A percentile compares a stretch with the other conserved stretches of the same genome.
phyloP scores from a whole-genome alignment of 1,140 invertebrate genomes.

The Drosophila nebulosa region DNA sequence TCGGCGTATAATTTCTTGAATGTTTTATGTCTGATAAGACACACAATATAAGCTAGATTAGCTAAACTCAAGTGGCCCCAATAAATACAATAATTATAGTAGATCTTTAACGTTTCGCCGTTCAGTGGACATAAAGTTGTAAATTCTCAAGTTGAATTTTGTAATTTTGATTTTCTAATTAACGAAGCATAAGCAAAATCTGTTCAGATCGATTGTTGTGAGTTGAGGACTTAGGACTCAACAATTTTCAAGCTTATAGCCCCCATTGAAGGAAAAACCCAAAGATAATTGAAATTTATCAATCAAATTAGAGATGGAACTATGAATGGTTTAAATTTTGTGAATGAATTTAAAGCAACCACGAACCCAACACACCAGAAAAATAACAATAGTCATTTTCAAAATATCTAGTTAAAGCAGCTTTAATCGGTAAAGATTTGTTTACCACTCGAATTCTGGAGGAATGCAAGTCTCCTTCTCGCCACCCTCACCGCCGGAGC shows the following conservation, averaged over 20 bases:
- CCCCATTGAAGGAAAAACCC: too few relatives aligned
- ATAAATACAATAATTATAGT: not conserved
- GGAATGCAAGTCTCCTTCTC: slow-evolving; percentile 74
- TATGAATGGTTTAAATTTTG: too few relatives aligned
- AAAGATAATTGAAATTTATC: too few relatives aligned
- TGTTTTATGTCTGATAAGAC: slow-evolving; percentile 46
- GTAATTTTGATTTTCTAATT: not conserved
- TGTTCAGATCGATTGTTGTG: not conserved
- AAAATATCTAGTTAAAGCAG: slow-evolving; percentile 21
- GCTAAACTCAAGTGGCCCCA: not conserved
- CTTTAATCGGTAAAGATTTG: slow-evolving; percentile 41
- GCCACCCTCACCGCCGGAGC: slow-evolving; percentile 57
- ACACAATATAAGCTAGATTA: slow-evolving; percentile 45
- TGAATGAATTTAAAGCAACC: not conserved
- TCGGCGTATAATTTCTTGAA: slow-evolving; percentile 45
- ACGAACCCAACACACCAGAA: not conserved
- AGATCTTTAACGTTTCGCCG: not conserved
- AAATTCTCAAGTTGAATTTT: not conserved
- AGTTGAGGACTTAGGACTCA: too few relatives aligned
- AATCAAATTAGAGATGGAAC: too few relatives aligned
- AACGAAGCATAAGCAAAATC: not conserved
- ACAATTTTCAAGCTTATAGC: too few relatives aligned
- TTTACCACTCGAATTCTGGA: slow-evolving; percentile 65
- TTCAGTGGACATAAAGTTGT: not conserved
- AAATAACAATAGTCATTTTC: not conserved